A percentile compares a stretch with the other conserved stretches of the same genome.
These are phyloP conservation scores for Amyelois transitella DNA, from an alignment of 1,140 invertebrate species.

Conservation along the genomic window DNA sequence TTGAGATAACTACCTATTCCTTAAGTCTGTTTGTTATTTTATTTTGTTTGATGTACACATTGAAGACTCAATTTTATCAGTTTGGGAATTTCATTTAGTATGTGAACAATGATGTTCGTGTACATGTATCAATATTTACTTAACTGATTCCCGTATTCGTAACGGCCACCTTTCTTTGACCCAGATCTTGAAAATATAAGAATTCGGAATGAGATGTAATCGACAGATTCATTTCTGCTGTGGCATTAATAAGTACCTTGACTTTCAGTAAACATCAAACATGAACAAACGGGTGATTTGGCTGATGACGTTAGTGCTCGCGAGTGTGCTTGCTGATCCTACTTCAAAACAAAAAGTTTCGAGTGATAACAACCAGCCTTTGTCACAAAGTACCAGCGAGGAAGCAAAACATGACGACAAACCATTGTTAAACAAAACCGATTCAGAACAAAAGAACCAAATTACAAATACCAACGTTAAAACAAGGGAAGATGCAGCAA, in stretches of 20 bases:
- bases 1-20: too few species aligned
- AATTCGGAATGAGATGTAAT: neutral
- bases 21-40: too few species aligned
- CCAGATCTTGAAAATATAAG: slow-evolving; percentile 39
- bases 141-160: slow-evolving; percentile 17
- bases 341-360: slow-evolving; percentile 21
- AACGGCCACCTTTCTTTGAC: slow-evolving; percentile 49
- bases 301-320: slow-evolving; percentile 29
- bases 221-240: neutral
- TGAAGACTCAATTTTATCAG: too few species aligned
- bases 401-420: slow-evolving; percentile 17
- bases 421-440: slow-evolving; percentile 12
- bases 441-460: slow-evolving; percentile 22
- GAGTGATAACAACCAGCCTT: slow-evolving; percentile 14
- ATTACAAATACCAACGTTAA: slow-evolving; percentile 13
- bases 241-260: neutral
- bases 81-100: too few species aligned
- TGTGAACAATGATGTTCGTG: too few species aligned
- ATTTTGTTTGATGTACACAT: too few species aligned
- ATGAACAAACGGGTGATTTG: slow-evolving; percentile 41
- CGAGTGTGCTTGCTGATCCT: slow-evolving; percentile 22
- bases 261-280: slow-evolving; percentile 56
- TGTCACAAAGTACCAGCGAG: slow-evolving; percentile 19
- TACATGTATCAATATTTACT: slow-evolving; percentile 32
- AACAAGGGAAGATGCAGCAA: slow-evolving; percentile 12